Percentiles rank a stretch among this genome's conserved stretches.
phyloP scores from a whole-genome alignment of 1,140 invertebrate genomes.

The Xylocopa sonorina region DNA sequence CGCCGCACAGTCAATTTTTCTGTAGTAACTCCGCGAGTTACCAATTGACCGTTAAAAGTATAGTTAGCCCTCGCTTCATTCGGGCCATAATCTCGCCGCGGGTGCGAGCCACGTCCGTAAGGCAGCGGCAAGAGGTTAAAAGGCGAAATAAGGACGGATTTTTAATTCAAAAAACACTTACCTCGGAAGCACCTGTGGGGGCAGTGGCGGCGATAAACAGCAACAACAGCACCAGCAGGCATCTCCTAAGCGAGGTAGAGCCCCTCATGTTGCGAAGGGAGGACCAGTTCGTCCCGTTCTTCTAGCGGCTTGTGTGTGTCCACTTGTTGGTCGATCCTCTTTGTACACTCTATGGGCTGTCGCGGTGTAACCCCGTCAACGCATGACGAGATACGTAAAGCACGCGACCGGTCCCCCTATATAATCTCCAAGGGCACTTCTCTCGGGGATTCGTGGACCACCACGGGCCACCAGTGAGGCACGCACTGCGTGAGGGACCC shows the following conservation, averaged over 20 bases:
- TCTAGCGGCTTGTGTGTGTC: background rate
- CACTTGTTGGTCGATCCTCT: slow-evolving; percentile 13
- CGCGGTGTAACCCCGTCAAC: background rate
- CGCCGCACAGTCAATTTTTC: too few relatives aligned
- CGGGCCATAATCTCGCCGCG: too few relatives aligned
- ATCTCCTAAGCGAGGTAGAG: slow-evolving; percentile 43
- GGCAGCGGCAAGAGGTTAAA: too few relatives aligned
- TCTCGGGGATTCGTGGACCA: background rate
- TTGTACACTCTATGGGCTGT: slow-evolving; percentile 4
- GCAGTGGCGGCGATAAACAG: slow-evolving; percentile 51
- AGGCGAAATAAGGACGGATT: background rate
- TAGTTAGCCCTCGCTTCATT: too few relatives aligned
- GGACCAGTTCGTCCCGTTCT: slow-evolving; percentile 46
- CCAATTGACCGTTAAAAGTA: too few relatives aligned
- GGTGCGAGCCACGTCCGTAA: too few relatives aligned
- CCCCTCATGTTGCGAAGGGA: slow-evolving; percentile 43
- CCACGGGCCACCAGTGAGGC: background rate
- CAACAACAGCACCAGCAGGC: slow-evolving; percentile 37
- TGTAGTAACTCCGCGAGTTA: too few relatives aligned
- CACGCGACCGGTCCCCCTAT: background rate
- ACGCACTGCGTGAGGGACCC: background rate
- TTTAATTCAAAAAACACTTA: slow-evolving; percentile 19
- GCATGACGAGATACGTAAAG: background rate
- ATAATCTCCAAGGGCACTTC: slow-evolving; percentile 7
- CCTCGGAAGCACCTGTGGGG: slow-evolving; percentile 59